Percentiles rank a stretch among this genome's conserved stretches.
Conservation (phyloP, 1,140 invertebrate genomes). For the Apis dorsata region DNA sequence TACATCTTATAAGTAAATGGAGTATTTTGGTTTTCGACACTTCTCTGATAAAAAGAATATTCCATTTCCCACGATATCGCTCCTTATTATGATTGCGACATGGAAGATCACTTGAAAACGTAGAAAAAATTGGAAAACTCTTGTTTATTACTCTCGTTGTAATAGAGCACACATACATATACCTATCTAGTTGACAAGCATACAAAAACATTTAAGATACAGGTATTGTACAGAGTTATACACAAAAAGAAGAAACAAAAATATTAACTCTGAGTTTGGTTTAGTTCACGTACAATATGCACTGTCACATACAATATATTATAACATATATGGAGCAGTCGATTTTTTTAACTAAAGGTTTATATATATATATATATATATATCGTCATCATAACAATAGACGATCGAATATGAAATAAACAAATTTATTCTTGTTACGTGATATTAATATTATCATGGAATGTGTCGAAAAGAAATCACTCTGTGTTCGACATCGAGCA, state of each 20-base stretch:
- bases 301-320: not conserved
- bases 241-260: conserved; percentile 17
- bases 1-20: conserved; percentile 63
- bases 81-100: conserved; percentile 12
- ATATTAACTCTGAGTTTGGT: conserved; percentile 52
- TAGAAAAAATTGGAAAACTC: conserved; percentile 41
- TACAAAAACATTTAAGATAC: conserved; percentile 42
- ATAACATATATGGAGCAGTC: conserved; percentile 31
- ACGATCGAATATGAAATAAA: conserved; percentile 21
- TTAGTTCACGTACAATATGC: conserved; percentile 28
- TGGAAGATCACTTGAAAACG: conserved; percentile 55
- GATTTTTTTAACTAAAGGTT: conserved; percentile 24
- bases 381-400: not conserved
- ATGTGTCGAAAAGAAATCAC: conserved; percentile 60
- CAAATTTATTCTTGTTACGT: conserved; percentile 23
- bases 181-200: conserved; percentile 29
- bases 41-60: conserved; percentile 25
- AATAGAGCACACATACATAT: conserved; percentile 30
- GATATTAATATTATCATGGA: conserved; percentile 54
- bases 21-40: conserved; percentile 70
- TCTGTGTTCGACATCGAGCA: conserved; percentile 41
- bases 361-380: not conserved
- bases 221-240: conserved; percentile 45
- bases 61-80: conserved; percentile 29
- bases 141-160: conserved; percentile 6